Conservation (phyloP, 92 coral and sea anemone species). For the Umimayanthus kanabou region DNA sequence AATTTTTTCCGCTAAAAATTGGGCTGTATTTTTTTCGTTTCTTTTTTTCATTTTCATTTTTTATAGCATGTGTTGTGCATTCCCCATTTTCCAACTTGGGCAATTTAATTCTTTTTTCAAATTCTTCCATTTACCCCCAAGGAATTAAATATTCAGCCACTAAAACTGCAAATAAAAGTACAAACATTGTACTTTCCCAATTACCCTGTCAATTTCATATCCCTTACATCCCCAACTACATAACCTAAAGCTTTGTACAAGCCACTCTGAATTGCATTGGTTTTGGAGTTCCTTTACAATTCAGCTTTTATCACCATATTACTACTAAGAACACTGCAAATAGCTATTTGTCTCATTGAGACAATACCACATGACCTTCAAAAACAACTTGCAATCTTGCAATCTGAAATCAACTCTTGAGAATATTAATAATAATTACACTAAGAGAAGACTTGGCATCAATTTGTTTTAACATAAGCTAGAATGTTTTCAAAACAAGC, state of each 20-base stretch:
- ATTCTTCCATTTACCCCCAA: too few relatives aligned
- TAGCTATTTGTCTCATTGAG: slow-evolving; percentile 27
- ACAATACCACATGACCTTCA: slow-evolving; percentile 34
- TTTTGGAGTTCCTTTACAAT: not conserved
- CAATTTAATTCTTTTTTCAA: too few relatives aligned
- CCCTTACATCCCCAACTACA: not conserved
- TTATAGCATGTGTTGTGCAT: too few relatives aligned
- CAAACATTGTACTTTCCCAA: too few relatives aligned
- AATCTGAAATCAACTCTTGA: not conserved
- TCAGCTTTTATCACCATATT: not conserved
- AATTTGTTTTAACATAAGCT: not conserved
- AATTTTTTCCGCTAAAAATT: too few relatives aligned
- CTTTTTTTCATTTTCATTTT: too few relatives aligned
- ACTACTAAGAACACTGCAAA: not conserved
- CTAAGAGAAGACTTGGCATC: not conserved
- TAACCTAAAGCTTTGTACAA: not conserved
- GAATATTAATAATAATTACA: not conserved
- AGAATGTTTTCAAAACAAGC: too few relatives aligned
- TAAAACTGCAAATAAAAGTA: too few relatives aligned
- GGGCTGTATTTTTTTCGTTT: too few relatives aligned
- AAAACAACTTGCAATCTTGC: slow-evolving; percentile 32
- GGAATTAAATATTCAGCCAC: too few relatives aligned
- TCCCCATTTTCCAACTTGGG: too few relatives aligned
- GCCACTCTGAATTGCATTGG: not conserved
- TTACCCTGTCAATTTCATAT: too few relatives aligned